These are phyloP conservation scores for Laticauda colubrina DNA, from an alignment of 2,113 vertebrate genomes.

Conservation along the genomic window DNA sequence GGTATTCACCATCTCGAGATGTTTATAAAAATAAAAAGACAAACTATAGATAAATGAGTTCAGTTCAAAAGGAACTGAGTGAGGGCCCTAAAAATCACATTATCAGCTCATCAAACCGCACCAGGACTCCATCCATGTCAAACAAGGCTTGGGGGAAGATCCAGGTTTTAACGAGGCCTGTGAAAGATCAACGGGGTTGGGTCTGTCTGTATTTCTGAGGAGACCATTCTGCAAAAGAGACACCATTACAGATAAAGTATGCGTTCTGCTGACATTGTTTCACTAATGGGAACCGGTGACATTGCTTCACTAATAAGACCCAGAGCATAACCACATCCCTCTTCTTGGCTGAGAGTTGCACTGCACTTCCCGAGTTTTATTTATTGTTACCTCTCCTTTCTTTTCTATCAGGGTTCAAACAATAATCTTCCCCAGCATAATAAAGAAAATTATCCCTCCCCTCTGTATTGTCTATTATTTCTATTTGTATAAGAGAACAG, in stretches of 20 bases:
- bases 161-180: background rate
- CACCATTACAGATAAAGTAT: background rate
- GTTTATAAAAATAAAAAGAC: background rate
- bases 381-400: background rate
- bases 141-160: background rate
- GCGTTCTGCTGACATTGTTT: background rate
- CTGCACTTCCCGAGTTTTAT: background rate
- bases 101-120: background rate
- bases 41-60: background rate
- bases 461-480: background rate
- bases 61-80: background rate
- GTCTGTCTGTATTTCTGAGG: background rate
- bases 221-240: background rate
- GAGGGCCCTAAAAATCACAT: background rate
- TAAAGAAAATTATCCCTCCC: background rate
- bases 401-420: background rate
- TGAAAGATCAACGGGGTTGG: background rate
- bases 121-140: background rate
- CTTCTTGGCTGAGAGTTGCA: background rate
- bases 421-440: background rate
- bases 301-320: background rate
- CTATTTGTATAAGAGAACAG: background rate
- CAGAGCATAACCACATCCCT: background rate
- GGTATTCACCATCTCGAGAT: background rate
- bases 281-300: background rate